phyloP scores from a whole-genome alignment of 1,140 invertebrate species.

The Solen grandis region DNA sequence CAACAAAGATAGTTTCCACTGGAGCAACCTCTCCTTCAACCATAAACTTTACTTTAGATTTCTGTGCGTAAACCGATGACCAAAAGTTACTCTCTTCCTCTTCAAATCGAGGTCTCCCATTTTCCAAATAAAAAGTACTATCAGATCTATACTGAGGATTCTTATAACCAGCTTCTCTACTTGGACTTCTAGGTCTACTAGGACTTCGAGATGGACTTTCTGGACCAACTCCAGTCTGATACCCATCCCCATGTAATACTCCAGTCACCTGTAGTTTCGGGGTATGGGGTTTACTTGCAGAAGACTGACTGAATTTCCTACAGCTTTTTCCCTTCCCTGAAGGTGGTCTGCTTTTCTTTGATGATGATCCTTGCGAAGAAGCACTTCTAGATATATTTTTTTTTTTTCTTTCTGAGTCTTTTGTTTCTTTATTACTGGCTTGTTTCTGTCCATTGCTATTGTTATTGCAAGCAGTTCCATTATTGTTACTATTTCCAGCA shows the following conservation, averaged over 20 bases:
- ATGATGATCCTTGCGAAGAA: background rate
- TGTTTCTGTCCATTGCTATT: too few species aligned
- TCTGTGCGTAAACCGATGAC: constrained; percentile 18
- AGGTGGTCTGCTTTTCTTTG: background rate
- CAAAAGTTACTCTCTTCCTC: background rate
- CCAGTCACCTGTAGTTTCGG: constrained; percentile 25
- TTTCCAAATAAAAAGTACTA: constrained; percentile 21
- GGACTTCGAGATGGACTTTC: constrained; percentile 34
- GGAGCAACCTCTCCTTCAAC: constrained; percentile 34
- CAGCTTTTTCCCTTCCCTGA: background rate
- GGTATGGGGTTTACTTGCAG: constrained; percentile 37
- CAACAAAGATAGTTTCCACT: constrained; percentile 48
- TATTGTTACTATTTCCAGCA: background rate
- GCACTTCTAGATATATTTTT: too few species aligned
- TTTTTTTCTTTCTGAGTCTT: too few species aligned
- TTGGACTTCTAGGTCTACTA: constrained; percentile 32
- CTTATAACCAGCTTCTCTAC: too few species aligned
- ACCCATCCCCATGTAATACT: constrained; percentile 31
- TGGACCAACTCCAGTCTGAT: constrained; percentile 4
- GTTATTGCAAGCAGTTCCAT: too few species aligned
- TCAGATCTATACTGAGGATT: constrained; percentile 12
- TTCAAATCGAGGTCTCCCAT: constrained; percentile 27
- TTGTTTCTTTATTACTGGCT: too few species aligned
- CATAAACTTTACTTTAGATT: constrained; percentile 49
- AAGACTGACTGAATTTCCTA: constrained; percentile 16